A percentile compares a stretch with the other conserved stretches of the same genome.
These are phyloP conservation scores for Drosophila rhopaloa DNA, from an alignment of 1,140 invertebrate genomes.

Conservation along the genomic window DNA sequence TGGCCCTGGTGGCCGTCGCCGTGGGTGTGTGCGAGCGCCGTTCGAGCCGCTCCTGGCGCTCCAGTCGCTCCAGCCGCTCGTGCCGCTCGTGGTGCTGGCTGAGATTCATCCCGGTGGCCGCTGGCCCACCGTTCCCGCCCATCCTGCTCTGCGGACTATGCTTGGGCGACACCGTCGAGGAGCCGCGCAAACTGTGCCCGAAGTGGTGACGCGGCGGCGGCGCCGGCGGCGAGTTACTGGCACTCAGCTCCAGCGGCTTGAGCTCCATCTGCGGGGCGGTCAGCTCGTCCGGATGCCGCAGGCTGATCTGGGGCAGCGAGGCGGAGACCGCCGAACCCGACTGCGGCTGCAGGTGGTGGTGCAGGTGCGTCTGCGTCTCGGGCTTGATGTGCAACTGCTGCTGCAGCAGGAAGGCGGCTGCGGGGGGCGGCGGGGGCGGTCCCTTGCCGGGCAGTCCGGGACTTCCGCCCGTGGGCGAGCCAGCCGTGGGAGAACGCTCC, in stretches of 20 bases:
- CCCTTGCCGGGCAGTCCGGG: constrained; percentile 59
- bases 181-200: constrained; percentile 54
- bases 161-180: constrained; percentile 57
- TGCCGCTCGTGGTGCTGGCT: constrained; percentile 53
- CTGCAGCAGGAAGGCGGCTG: constrained; percentile 72
- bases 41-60: constrained; percentile 64
- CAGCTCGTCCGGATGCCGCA: constrained; percentile 74
- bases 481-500: constrained; percentile 52
- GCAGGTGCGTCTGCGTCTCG: constrained; percentile 77
- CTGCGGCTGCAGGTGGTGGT: constrained; percentile 61
- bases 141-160: constrained; percentile 66
- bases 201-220: constrained; percentile 66
- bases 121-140: background rate
- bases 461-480: constrained; percentile 56
- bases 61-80: constrained; percentile 44
- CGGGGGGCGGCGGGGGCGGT: constrained; percentile 51
- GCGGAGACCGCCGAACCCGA: constrained; percentile 19
- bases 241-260: constrained; percentile 65
- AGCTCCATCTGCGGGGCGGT: constrained; percentile 72
- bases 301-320: constrained; percentile 66
- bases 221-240: constrained; percentile 60
- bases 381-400: constrained; percentile 80
- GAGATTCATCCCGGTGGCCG: constrained; percentile 47
- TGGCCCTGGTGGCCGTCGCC: constrained; percentile 60
- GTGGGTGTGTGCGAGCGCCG: constrained; percentile 67